These are phyloP conservation scores for Patella pellucida DNA, from an alignment of 2,888 invertebrate genomes.

Conservation along the genomic window DNA sequence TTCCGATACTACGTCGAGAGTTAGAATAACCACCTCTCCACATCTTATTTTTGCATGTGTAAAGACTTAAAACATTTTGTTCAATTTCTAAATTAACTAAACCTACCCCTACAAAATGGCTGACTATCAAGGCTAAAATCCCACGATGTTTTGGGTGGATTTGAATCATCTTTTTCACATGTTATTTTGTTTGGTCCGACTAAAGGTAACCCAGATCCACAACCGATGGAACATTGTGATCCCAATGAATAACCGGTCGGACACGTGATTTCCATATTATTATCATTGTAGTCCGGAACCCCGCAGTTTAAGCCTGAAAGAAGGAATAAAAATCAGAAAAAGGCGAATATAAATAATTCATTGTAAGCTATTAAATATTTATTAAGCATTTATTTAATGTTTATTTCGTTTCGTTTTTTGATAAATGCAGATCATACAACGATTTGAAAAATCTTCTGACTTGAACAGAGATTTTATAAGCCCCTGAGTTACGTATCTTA, in stretches of 20 bases:
- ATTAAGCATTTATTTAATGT: too few relatives aligned
- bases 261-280: background rate
- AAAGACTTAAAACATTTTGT: too few relatives aligned
- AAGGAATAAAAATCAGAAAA: background rate
- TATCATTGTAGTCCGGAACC: slow-evolving; percentile 2
- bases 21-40: too few relatives aligned
- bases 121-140: background rate
- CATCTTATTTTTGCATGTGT: too few relatives aligned
- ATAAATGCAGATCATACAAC: background rate
- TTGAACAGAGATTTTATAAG: too few relatives aligned
- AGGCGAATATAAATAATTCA: too few relatives aligned
- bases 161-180: slow-evolving; percentile 9
- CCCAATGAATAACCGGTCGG: slow-evolving; percentile 16
- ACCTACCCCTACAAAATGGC: slow-evolving; percentile 12
- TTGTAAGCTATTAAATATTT: too few relatives aligned
- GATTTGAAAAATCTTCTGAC: too few relatives aligned
- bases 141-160: slow-evolving; percentile 5
- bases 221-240: slow-evolving; percentile 17
- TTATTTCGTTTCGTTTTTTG: background rate
- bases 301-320: background rate
- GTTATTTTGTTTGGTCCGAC: slow-evolving; percentile 2
- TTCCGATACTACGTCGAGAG: too few relatives aligned
- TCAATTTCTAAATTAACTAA: too few relatives aligned
- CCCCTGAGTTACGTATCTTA: too few relatives aligned
- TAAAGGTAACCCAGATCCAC: slow-evolving; percentile 16